phyloP scores from a whole-genome alignment of 2,888 invertebrate species.

The Hirtodrosophila alboralis region DNA sequence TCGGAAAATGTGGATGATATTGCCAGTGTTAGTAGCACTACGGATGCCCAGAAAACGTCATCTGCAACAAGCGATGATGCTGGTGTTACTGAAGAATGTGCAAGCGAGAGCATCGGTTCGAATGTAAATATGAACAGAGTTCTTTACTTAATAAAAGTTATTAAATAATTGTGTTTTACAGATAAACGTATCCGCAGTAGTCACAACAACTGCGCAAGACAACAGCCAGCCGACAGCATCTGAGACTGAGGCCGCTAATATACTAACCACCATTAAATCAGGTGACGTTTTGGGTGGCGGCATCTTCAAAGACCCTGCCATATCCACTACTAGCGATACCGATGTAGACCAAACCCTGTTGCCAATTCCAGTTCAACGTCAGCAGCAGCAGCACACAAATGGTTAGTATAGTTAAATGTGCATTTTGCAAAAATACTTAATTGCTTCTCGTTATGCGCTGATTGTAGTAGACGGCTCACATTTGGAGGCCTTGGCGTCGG shows the following conservation, averaged over 20 bases:
- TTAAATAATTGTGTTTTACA: conserved; percentile 1
- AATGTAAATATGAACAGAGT: conserved; percentile 25
- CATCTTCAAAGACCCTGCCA: conserved; percentile 32
- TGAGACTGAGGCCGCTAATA: conserved; percentile 82
- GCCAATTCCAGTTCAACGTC: conserved; percentile 4
- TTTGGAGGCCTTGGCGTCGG: conserved; percentile 82
- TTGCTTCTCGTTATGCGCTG: neutral
- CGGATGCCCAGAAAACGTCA: conserved; percentile 34
- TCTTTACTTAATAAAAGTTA: too few relatives aligned
- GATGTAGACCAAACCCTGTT: conserved; percentile 11
- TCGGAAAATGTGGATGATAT: conserved; percentile 39
- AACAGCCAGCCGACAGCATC: conserved; percentile 65
- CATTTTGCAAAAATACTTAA: neutral
- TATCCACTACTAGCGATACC: conserved; percentile 32
- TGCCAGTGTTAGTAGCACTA: conserved; percentile 67
- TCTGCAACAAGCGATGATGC: neutral
- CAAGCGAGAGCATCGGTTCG: conserved; percentile 14
- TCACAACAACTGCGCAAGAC: conserved; percentile 25
- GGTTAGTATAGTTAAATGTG: conserved; percentile 37
- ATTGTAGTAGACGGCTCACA: conserved; percentile 71
- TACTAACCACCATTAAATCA: conserved; percentile 82
- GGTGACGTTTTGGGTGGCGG: conserved; percentile 55
- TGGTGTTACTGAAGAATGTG: neutral
- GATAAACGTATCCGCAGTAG: conserved; percentile 10
- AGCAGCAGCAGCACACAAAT: conserved; percentile 44